Evolutionary conservation across 2,888 invertebrate species (phyloP), one percentile per base, ranked within the genome.

Genomic region (Stramonita haemastoma): DNA sequence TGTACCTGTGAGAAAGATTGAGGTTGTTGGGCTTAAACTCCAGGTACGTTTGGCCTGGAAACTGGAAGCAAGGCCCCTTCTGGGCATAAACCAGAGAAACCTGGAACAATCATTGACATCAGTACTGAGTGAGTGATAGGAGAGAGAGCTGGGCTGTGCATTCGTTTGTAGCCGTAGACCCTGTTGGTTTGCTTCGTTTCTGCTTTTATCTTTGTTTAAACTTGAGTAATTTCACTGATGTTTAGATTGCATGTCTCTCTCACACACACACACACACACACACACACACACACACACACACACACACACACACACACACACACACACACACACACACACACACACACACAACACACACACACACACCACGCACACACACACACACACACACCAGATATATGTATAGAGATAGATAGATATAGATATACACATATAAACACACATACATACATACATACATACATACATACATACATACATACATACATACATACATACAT

Each of bases 11-110:
- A 17, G 85, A 85, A n/a, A 29, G 90, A 66, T 91, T 77, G n/a
- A 91, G 89, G 56, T 89, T 90, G 87, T 85, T 79, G 26, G 87
- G 87, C 29, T 73, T 32, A 60, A 90, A 91, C 57, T 89, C 83
- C 5, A 91, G 89, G 84, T 83, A 91, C 15, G 89, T 77, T 32
- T 89, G 57, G 5, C 90, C 90, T 0, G 36, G 73, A 36, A 90
- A 91, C 6, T 84, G 46, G 87, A 90, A 91, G 29, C 91, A 91
- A 6, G 89, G 87, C 22, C 88, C 88, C n/a, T 70, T 81, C 88
- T 88, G 29, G 32, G 88, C 88, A 6, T 81, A 56, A 19, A 56
- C 66, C 88, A 88, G 34, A 0, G 83, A 19, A 13, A 88, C 22
- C 88, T 88, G 88, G 17, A 88, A 88, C 81, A 83, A 26, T 0